Conservation (phyloP, 2,888 invertebrate genomes). For the Allolobophora icterica region DNA sequence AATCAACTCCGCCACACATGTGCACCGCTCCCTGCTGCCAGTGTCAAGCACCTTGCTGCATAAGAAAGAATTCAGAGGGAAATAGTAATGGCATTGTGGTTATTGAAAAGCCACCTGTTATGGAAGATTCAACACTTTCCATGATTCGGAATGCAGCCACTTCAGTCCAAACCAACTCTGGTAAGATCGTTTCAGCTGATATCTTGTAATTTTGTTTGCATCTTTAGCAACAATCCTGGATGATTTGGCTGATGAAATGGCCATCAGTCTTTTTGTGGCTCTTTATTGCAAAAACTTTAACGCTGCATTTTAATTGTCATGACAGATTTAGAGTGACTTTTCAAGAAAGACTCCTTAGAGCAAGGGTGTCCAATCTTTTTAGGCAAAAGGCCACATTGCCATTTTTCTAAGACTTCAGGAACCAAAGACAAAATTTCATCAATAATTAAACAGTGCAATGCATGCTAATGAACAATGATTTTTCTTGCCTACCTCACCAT, state of each 20-base stretch:
- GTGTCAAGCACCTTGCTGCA: constrained; percentile 25
- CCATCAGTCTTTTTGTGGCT: background rate
- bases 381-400: no score
- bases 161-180: background rate
- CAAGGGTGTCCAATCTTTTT: no score
- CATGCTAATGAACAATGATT: no score
- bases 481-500: no score
- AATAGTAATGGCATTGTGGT: background rate
- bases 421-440: no score
- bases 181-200: background rate
- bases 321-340: no score
- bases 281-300: no score
- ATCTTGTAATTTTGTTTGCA: background rate
- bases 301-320: no score
- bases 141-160: constrained; percentile 15
- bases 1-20: background rate
- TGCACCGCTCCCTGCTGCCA: constrained; percentile 25
- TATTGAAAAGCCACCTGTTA: background rate
- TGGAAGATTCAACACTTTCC: background rate
- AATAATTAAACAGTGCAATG: no score
- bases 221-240: background rate
- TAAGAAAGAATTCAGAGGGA: background rate
- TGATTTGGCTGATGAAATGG: background rate
- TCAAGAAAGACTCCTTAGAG: no score
- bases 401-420: no score